A percentile compares a stretch with the other conserved stretches of the same genome.
phyloP scores from a whole-genome alignment of 2,113 vertebrate genomes.

The Gobiocypris rarus region DNA sequence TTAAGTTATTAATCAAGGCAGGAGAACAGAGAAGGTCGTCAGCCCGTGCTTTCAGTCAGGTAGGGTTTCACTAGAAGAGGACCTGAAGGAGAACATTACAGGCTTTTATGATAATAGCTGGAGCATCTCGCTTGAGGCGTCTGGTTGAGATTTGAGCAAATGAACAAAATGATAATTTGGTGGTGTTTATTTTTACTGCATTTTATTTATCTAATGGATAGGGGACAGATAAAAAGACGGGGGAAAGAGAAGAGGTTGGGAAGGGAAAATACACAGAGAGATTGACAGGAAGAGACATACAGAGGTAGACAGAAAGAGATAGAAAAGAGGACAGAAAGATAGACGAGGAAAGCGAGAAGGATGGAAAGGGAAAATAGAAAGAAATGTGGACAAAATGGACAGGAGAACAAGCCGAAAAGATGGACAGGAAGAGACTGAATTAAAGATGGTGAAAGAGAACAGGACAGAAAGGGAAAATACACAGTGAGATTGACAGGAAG shows the following conservation, averaged over 20 bases:
- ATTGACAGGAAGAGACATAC: neutral
- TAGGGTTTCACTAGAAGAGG: slow-evolving; percentile 3
- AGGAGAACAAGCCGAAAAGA: neutral
- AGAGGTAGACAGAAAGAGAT: no score
- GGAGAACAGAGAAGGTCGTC: slow-evolving; percentile 70
- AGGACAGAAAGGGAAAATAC: neutral
- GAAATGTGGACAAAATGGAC: neutral
- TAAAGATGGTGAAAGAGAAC: no score
- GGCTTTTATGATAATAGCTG: neutral
- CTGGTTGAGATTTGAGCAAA: neutral
- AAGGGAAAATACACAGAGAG: no score
- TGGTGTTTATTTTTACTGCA: neutral
- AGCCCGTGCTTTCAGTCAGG: slow-evolving; percentile 69
- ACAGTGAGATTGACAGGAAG: neutral
- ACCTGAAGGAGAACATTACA: neutral
- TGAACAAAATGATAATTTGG: neutral
- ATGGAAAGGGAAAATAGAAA: neutral
- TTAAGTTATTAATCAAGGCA: slow-evolving; percentile 96
- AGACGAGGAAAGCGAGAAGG: neutral
- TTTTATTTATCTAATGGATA: neutral
- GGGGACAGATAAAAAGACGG: neutral
- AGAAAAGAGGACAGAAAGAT: neutral
- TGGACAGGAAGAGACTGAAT: neutral
- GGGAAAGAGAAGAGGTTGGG: no score
- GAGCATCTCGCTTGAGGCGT: neutral